Evolutionary conservation across 30 jellyfish, hydroid and myxozoan genomes (phyloP).

Genomic region (Sanderia malayensis): DNA sequence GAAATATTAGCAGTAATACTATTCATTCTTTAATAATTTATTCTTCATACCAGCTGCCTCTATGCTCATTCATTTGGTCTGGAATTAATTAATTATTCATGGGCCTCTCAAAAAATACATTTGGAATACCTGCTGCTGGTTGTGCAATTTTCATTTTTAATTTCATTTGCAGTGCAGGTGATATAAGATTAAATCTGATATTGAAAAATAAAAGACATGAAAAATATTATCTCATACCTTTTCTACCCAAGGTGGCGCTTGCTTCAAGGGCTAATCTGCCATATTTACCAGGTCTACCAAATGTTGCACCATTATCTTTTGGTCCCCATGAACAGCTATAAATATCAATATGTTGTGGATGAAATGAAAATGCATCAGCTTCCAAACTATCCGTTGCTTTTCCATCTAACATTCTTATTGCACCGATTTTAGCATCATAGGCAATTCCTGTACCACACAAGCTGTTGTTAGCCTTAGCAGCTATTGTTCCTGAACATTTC

Average conservation of each 20-base stretch:
- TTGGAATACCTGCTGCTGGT: not conserved
- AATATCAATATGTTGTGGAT: slow-evolving; percentile 86
- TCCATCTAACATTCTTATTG: slow-evolving; percentile 93
- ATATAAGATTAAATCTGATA: too few relatives aligned
- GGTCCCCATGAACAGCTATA: slow-evolving; percentile 99
- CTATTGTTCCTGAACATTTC: slow-evolving; percentile 96
- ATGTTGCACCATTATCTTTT: slow-evolving; percentile 93
- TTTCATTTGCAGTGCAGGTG: too few relatives aligned
- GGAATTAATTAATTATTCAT: slow-evolving; percentile 5
- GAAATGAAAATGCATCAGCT: slow-evolving; percentile 93
- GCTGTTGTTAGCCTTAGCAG: slow-evolving; percentile 93
- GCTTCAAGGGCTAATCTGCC: slow-evolving; percentile 91
- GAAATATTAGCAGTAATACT: too few relatives aligned
- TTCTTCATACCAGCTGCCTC: slow-evolving; percentile 3
- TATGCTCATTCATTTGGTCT: not conserved
- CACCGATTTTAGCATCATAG: slow-evolving; percentile 88
- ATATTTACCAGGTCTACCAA: slow-evolving; percentile 95
- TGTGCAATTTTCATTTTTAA: too few relatives aligned
- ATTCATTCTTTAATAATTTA: too few relatives aligned
- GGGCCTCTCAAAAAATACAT: not conserved
- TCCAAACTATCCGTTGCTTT: slow-evolving; percentile 95
- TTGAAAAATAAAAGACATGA: not conserved
- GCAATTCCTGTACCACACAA: slow-evolving; percentile 99
- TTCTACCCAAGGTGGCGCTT: slow-evolving; percentile 92
- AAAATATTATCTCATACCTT: slow-evolving; percentile 48